A percentile compares a stretch with the other conserved stretches of the same genome.
These are phyloP conservation scores for Tragelaphus eurycerus DNA, from an alignment of 2,797 vertebrate genomes.

Conservation along the genomic window DNA sequence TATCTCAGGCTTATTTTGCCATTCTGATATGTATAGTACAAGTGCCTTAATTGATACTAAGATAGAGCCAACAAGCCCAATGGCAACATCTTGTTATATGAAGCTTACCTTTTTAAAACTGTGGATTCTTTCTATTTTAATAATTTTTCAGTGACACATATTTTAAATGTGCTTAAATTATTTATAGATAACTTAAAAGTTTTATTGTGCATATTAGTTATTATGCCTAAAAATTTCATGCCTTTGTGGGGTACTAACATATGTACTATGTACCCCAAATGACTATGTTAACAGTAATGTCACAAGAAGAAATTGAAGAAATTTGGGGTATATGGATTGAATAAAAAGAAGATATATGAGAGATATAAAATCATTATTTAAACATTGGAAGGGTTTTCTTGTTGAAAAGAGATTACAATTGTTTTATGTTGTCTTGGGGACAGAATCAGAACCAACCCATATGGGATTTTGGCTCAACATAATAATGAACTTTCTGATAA, in stretches of 20 bases:
- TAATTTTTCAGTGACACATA: neutral
- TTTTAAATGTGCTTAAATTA: conserved; percentile 18
- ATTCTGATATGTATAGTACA: neutral
- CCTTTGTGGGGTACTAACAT: neutral
- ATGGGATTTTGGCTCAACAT: neutral
- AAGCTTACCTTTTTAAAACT: neutral
- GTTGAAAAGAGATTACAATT: neutral
- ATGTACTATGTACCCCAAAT: neutral
- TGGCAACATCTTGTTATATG: neutral
- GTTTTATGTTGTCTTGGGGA: neutral
- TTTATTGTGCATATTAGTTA: conserved; percentile 15
- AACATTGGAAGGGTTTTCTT: neutral
- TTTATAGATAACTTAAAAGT: neutral
- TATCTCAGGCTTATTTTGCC: neutral
- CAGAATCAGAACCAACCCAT: neutral
- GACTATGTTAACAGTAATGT: neutral
- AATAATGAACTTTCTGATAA: neutral
- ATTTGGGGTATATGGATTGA: neutral
- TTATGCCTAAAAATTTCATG: neutral
- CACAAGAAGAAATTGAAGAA: neutral
- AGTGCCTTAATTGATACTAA: neutral
- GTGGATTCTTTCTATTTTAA: neutral
- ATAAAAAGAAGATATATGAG: neutral
- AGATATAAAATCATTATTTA: neutral
- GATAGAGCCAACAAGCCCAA: neutral